Percentiles rank a stretch among this genome's conserved stretches.
Conservation (phyloP, 2,888 invertebrate species). For the Augochlorella aurata region DNA sequence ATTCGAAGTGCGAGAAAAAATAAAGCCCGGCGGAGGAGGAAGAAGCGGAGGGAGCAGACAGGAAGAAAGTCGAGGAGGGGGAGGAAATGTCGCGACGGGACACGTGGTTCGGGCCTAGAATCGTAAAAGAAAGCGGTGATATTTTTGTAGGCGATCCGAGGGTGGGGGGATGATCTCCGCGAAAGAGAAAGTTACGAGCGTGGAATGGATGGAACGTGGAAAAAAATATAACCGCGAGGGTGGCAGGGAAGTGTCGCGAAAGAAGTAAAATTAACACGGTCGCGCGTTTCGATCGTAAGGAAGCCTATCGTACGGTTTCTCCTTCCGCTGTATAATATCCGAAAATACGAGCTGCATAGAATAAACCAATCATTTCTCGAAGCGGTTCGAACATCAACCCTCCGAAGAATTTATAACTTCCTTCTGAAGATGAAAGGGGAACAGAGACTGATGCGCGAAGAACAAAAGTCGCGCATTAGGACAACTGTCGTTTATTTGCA, state of each 20-base stretch:
- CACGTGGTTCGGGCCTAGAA: constrained; percentile 43
- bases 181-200: constrained; percentile 1
- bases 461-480: not conserved
- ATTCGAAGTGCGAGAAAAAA: not conserved
- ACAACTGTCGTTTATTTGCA: not conserved
- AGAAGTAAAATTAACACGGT: constrained; percentile 11
- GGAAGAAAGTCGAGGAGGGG: not conserved
- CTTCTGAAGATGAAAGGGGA: not conserved
- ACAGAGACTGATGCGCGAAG: not conserved
- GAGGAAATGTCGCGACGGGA: constrained; percentile 1
- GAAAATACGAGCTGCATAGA: not conserved
- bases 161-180: not conserved
- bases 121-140: constrained; percentile 62
- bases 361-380: not conserved
- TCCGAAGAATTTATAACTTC: not conserved
- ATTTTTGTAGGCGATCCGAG: constrained; percentile 64
- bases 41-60: not conserved
- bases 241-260: constrained; percentile 22
- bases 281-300: constrained; percentile 40
- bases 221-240: constrained; percentile 8
- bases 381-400: not conserved
- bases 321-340: constrained; percentile 7
- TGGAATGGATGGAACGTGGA: constrained; percentile 23
- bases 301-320: constrained; percentile 23
- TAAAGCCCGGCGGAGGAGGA: not conserved